Evolutionary conservation across 2,113 vertebrate genomes (phyloP).

Genomic region (Dicentrarchus labrax): DNA sequence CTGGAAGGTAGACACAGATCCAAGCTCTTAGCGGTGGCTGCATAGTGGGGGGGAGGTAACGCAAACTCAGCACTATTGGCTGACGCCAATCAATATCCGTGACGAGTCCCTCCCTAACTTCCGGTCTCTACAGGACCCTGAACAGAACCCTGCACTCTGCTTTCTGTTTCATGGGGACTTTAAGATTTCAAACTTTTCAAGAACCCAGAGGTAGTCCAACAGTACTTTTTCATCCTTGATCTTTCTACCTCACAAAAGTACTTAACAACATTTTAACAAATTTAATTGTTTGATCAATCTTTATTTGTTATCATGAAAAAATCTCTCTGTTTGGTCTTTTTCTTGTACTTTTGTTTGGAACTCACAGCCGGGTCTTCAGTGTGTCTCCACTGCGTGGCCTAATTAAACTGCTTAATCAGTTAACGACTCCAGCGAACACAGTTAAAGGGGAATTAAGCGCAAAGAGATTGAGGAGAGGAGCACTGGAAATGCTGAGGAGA

Average conservation of each 20-base stretch:
- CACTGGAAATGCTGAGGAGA: conserved; percentile 83
- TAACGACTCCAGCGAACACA: conserved; percentile 84
- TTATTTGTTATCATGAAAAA: conserved; percentile 16
- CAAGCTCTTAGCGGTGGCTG: no score
- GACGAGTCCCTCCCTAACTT: no score
- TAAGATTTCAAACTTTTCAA: neutral
- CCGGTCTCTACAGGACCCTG: no score
- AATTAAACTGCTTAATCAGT: conserved; percentile 88
- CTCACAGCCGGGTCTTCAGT: conserved; percentile 48
- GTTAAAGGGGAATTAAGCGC: conserved; percentile 87
- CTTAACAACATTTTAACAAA: neutral
- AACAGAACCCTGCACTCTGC: no score
- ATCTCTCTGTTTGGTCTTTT: conserved; percentile 42
- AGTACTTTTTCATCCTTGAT: neutral
- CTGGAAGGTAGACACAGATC: no score
- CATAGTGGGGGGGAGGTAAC: no score
- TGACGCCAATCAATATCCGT: no score
- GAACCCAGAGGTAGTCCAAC: neutral
- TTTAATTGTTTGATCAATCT: conserved; percentile 2
- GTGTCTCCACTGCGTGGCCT: conserved; percentile 78
- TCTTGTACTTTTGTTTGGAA: conserved; percentile 55
- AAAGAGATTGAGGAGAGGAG: conserved; percentile 77
- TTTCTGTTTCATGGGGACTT: no score
- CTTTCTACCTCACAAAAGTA: neutral
- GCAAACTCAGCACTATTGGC: no score